Evolutionary conservation across 2,888 invertebrate genomes (phyloP), one percentile per base, ranked within the genome.

Genomic region (Drosophila vallismaia): DNA sequence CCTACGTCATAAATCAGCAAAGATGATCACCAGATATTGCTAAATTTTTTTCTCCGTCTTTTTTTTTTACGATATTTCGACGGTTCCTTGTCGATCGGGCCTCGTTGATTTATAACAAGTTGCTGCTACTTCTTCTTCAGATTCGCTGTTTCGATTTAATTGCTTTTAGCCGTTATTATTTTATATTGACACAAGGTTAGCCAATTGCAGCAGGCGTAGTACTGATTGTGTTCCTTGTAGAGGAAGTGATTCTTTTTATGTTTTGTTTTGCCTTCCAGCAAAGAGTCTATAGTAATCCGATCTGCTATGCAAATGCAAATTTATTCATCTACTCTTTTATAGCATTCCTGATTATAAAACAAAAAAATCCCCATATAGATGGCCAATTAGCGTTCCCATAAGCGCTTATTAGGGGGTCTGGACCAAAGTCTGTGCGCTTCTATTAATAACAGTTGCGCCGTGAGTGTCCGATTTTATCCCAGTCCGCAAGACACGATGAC

Each of bases 21-120:
- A 62, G 29, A 29, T 50, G 19, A 33, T 36, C 10, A 44, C 14
- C 24, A 44, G 44, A 24, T 45, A 44, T 38, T 45, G n/a, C 31
- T 68, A 14, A 52, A 26, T 45, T 28, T 66, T 54, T 46, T 26
- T 5, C 36, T 36, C n/a, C 4, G 29, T 36, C 4, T n/a, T 36
- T 46, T 7, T 46, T 7, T 45, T 55, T 48, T 55, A 9, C n/a
- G n/a, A 44, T 40, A 24, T 52, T 53, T 67, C 51, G 66, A 55
- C 70, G 46, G 57, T 40, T 64, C 38, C 54, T 57, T 53, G 38
- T 57, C 33, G 45, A 40, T 53, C 44, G 76, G 53, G 38, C 51
- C 54, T 49, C 67, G 72, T 69, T 72, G 38, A 67, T 66, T 83
- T 86, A 77, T 88, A 88, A 86, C 81, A 88, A 79, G 81, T 86